phyloP scores from a whole-genome alignment of 2,888 invertebrate species.

The Ptilodon capucinus region DNA sequence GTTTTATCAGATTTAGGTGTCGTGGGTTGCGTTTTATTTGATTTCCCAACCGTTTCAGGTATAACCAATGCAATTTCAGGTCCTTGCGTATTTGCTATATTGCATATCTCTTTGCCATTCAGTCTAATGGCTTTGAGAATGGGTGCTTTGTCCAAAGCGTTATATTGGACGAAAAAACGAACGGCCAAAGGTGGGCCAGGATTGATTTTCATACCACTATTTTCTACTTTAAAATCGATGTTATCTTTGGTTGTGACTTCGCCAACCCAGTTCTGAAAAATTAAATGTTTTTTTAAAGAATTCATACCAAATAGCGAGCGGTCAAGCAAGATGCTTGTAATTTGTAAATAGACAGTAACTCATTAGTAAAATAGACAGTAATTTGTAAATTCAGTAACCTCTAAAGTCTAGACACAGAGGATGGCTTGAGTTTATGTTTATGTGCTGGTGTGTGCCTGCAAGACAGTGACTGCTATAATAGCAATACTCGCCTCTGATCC shows the following conservation, averaged over 20 bases:
- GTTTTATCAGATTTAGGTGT: neutral
- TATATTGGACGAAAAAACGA: conserved; percentile 83
- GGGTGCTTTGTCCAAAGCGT: conserved; percentile 64
- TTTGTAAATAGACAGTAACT: too few relatives aligned
- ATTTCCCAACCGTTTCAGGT: neutral
- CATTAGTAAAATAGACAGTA: too few relatives aligned
- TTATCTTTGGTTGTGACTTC: conserved; percentile 81
- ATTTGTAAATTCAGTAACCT: too few relatives aligned
- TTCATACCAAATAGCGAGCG: too few relatives aligned
- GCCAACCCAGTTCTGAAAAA: conserved; percentile 79
- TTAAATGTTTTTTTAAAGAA: neutral
- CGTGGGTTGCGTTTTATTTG: neutral
- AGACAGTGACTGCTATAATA: too few relatives aligned
- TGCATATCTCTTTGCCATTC: conserved; percentile 82
- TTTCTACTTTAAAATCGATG: conserved; percentile 80
- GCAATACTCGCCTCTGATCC: too few relatives aligned
- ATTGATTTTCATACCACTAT: conserved; percentile 74
- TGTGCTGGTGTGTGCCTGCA: too few relatives aligned
- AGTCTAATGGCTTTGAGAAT: conserved; percentile 70
- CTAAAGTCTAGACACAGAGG: too few relatives aligned
- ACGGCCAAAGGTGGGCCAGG: conserved; percentile 75
- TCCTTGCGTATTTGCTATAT: neutral
- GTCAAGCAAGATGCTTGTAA: too few relatives aligned
- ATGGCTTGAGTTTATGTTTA: too few relatives aligned
- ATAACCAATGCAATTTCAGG: neutral